phyloP scores from a whole-genome alignment of 2,888 invertebrate species.

The Pseudococcus longispinus region DNA sequence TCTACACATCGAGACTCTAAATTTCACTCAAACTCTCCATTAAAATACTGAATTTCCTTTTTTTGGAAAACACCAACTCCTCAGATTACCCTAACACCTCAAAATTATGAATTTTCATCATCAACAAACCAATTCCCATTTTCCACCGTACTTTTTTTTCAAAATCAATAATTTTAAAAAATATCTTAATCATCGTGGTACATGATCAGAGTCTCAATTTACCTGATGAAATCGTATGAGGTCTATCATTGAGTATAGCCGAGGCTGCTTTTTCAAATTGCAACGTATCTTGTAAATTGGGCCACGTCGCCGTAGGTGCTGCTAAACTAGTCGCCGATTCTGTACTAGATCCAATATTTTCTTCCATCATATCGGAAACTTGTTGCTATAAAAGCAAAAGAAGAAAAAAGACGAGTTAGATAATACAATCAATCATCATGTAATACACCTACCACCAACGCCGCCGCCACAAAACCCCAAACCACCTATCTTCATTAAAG shows the following conservation, averaged over 20 bases:
- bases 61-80: too few relatives aligned
- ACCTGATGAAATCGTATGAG: constrained; percentile 92
- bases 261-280: constrained; percentile 78
- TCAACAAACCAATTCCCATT: not conserved
- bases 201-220: constrained; percentile 55
- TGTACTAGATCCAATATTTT: constrained; percentile 49
- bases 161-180: not conserved
- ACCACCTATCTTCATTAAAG: not conserved
- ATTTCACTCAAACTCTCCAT: too few relatives aligned
- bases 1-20: too few relatives aligned
- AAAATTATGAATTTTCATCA: not conserved
- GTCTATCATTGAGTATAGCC: constrained; percentile 80
- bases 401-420: not conserved
- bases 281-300: constrained; percentile 76
- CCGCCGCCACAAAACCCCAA: not conserved
- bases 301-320: constrained; percentile 70
- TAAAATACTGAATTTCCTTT: too few relatives aligned
- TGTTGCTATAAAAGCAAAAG: constrained; percentile 52
- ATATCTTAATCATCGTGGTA: not conserved
- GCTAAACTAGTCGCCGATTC: constrained; percentile 55
- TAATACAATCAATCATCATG: not conserved
- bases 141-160: not conserved
- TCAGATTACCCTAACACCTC: not conserved
- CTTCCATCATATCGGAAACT: constrained; percentile 57
- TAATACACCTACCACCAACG: not conserved